phyloP scores from a whole-genome alignment of 1,140 invertebrate species.

The Drosophila eugracilis region DNA sequence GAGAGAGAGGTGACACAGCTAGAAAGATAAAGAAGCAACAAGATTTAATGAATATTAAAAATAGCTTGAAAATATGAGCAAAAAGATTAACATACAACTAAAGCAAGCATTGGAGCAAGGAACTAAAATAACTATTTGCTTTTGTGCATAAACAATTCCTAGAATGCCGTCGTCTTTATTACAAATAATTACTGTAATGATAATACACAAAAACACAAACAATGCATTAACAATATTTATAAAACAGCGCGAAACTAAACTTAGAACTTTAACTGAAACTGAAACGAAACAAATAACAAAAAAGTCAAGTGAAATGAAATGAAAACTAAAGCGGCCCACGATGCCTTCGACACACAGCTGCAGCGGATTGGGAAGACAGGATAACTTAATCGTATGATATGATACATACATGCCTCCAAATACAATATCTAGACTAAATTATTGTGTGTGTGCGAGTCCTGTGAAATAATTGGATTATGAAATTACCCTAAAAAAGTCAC shows the following conservation, averaged over 20 bases:
- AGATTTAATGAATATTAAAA: conserved; percentile 2
- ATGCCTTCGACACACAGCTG: conserved; percentile 23
- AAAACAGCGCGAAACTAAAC: conserved; percentile 50
- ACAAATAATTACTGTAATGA: conserved; percentile 65
- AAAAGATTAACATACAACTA: conserved; percentile 17
- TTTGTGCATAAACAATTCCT: conserved; percentile 77
- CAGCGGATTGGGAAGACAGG: not conserved
- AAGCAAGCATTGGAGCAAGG: conserved; percentile 45
- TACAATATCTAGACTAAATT: conserved; percentile 9
- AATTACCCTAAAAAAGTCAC: not conserved
- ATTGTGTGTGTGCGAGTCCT: conserved; percentile 5
- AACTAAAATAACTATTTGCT: conserved; percentile 73
- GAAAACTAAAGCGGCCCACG: conserved; percentile 18
- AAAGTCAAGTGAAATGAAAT: conserved; percentile 3
- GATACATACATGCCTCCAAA: conserved; percentile 3
- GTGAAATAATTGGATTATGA: conserved; percentile 3
- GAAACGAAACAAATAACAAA: conserved; percentile 14
- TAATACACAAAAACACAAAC: conserved; percentile 35
- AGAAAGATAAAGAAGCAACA: no score
- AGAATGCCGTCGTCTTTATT: conserved; percentile 81
- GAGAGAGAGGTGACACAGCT: no score
- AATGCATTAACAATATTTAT: conserved; percentile 48
- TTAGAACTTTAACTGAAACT: conserved; percentile 49
- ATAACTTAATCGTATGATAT: conserved; percentile 1
- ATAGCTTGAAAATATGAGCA: conserved; percentile 13